Base-by-base conservation (phyloP, 2,888 invertebrate genomes). In the Cactoblastis cactorum region DNA sequence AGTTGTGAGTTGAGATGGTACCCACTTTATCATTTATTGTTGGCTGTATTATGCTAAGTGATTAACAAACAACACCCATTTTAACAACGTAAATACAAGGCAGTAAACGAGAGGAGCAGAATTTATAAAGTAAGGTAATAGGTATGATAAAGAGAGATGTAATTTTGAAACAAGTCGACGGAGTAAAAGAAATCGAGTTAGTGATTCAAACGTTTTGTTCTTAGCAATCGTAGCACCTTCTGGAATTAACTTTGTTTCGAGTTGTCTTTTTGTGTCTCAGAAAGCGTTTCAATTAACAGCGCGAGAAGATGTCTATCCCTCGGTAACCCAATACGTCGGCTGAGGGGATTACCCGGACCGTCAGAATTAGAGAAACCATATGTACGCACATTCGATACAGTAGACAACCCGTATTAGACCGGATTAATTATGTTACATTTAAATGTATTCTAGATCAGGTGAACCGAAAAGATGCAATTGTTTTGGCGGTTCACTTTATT, bases 301-400 rank as follows among this genome's bases (percentile, higher is more conserved):
- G 64, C 63, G 76, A 71, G 78, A 77, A 73, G 71, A 77, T 70
- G 70, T 64, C 67, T 67, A 69, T 74, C 80, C 82, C 83, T 71
- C 60, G 55, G 88, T 77, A 87, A 88, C 79, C 64, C 65, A 80
- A 89, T 85, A 85, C 69, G 66, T 67, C 75, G 68, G 69, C 69
- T 67, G 76, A 82, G 77, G 78, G 83, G 87, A 87, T 88, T 88
- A 88, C 83, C 65, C 69, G 65, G 71, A 73, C 78, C 71, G 78
- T 76, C 83, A 82, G 84, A 86, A 88, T 87, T 85, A 89, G 83
- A 80, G 88, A 89, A 88, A 87, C 89, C 89, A 81, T 89, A 89
- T 69, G 70, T 71, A 75, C 47, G 37, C 33, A 49, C 41, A 49
- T 41, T 34, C 22, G 32, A 49, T 49, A 49, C 77, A 80, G 80